Conservation (phyloP, 2,888 invertebrate genomes). For the Lepidocyrtinus sp. region DNA sequence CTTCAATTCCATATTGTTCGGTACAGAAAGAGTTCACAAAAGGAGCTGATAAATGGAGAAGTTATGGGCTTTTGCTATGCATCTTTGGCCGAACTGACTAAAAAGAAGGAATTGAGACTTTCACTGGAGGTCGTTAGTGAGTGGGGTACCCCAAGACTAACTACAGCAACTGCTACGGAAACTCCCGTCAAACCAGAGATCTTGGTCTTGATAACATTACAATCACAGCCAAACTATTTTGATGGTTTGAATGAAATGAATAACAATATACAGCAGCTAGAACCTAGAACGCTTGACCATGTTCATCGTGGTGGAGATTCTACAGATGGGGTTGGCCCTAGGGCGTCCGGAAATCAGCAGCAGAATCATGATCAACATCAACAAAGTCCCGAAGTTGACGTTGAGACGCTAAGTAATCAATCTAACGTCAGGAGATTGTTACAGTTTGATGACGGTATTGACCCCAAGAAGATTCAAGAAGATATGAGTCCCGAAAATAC, state of each 20-base stretch:
- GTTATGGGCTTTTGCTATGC: constrained; percentile 61
- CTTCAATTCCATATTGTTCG: constrained; percentile 58
- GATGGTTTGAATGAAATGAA: not conserved
- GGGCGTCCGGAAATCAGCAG: no score
- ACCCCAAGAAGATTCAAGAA: no score
- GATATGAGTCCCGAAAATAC: not conserved
- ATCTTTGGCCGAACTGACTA: constrained; percentile 45
- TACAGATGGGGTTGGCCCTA: constrained; percentile 1
- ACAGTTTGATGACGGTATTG: constrained; percentile 27
- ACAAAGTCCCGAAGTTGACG: constrained; percentile 11
- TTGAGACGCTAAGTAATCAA: not conserved
- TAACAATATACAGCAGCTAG: not conserved
- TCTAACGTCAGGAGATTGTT: constrained; percentile 35
- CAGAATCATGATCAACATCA: no score
- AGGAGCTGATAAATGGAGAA: constrained; percentile 44
- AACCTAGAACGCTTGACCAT: not conserved
- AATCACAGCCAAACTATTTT: constrained; percentile 58
- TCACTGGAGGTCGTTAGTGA: constrained; percentile 58
- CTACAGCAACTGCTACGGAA: no score
- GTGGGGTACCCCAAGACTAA: constrained; percentile 48
- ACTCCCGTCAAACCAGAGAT: constrained; percentile 57
- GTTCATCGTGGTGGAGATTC: not conserved
- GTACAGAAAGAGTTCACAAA: constrained; percentile 20
- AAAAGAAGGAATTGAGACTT: constrained; percentile 38
- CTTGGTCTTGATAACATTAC: constrained; percentile 51